Percentiles rank a stretch among this genome's conserved stretches.
phyloP scores from a whole-genome alignment of 2,888 invertebrate species.

The Orthosia gracilis region DNA sequence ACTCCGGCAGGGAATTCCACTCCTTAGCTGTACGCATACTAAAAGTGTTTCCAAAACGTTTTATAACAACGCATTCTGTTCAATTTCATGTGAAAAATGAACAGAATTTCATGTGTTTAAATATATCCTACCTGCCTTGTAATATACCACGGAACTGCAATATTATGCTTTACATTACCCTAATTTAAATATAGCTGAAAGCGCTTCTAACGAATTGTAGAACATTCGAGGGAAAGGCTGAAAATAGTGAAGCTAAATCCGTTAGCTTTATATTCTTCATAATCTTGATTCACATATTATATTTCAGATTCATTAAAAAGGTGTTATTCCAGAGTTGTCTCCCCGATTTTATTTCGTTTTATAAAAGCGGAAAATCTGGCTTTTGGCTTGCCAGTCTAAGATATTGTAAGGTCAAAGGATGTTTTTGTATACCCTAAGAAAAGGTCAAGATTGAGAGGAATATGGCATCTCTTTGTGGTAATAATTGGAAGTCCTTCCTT shows the following conservation, averaged over 20 bases:
- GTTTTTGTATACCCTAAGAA: not conserved
- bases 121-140: too few relatives aligned
- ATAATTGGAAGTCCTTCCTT: not conserved
- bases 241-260: not conserved
- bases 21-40: too few relatives aligned
- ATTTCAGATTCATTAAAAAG: conserved; percentile 18
- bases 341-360: conserved; percentile 16
- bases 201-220: not conserved
- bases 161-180: not conserved
- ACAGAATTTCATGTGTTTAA: too few relatives aligned
- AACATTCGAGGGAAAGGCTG: not conserved
- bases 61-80: too few relatives aligned
- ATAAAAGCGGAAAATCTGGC: not conserved
- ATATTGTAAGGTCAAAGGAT: not conserved
- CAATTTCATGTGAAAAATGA: too few relatives aligned
- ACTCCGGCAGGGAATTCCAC: too few relatives aligned
- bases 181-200: not conserved
- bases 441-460: not conserved
- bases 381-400: not conserved
- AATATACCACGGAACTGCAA: not conserved
- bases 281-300: conserved; percentile 2
- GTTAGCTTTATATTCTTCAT: not conserved
- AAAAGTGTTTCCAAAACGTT: too few relatives aligned
- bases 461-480: not conserved
- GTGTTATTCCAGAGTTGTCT: not conserved